Percentiles rank a stretch among this genome's conserved stretches.
These are phyloP conservation scores for Plecturocebus donacophilus DNA, from an alignment of 2,113 vertebrate species.

Conservation along the genomic window DNA sequence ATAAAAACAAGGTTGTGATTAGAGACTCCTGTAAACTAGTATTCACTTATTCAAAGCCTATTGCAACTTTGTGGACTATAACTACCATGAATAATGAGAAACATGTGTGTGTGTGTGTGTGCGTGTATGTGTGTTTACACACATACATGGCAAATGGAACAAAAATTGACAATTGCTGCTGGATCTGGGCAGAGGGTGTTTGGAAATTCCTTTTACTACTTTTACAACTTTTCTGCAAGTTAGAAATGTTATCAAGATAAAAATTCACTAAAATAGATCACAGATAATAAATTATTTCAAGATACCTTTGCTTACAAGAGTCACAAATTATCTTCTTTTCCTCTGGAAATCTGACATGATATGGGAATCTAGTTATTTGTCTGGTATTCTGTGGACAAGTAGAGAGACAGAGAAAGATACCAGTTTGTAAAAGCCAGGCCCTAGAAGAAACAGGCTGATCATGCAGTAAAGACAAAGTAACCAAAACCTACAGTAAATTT, in stretches of 20 bases:
- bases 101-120: background rate
- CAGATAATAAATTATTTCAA: background rate
- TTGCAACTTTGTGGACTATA: background rate
- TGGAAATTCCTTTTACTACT: background rate
- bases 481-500: background rate
- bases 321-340: background rate
- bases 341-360: background rate
- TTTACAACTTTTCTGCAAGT: background rate
- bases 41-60: background rate
- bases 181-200: background rate
- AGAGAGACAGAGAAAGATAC: background rate
- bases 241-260: background rate
- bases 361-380: background rate
- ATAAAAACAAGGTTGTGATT: background rate
- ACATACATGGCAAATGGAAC: background rate
- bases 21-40: background rate
- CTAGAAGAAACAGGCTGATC: background rate
- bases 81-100: background rate
- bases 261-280: background rate
- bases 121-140: accelerated
- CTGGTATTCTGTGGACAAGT: background rate
- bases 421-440: background rate
- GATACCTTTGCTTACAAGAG: background rate
- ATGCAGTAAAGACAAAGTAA: background rate
- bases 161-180: background rate